Evolutionary conservation across 1,140 invertebrate genomes (phyloP).

Genomic region (Lepidurus apus): DNA sequence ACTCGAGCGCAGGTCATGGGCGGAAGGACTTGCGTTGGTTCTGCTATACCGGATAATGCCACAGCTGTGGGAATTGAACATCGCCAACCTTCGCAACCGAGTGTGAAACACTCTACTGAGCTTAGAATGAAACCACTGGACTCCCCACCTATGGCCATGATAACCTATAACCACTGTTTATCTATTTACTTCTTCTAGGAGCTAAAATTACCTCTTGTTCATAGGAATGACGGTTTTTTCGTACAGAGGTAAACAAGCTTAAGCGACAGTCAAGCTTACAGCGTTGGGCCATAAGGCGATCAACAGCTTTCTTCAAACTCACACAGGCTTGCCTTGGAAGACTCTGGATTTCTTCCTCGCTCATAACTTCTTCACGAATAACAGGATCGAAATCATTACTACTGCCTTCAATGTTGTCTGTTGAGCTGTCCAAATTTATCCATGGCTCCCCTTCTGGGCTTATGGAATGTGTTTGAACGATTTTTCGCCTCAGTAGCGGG

Average conservation of each 20-base stretch:
- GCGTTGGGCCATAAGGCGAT: constrained; percentile 27
- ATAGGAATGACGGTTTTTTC: constrained; percentile 30
- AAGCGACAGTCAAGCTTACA: constrained; percentile 27
- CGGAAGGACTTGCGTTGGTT: constrained; percentile 40
- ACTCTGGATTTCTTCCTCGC: not conserved
- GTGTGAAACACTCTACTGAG: constrained; percentile 42
- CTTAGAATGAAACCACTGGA: constrained; percentile 40
- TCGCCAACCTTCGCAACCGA: constrained; percentile 41
- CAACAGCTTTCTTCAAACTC: constrained; percentile 30
- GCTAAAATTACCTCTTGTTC: constrained; percentile 31
- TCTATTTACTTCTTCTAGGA: not conserved
- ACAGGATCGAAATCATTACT: not conserved
- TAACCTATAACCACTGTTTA: constrained; percentile 36
- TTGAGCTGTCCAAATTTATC: constrained; percentile 3
- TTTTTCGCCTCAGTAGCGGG: not conserved
- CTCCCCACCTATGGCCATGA: constrained; percentile 41
- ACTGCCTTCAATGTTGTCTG: not conserved
- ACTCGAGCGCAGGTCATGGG: constrained; percentile 40
- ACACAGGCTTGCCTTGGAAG: constrained; percentile 21
- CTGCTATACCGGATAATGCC: constrained; percentile 30
- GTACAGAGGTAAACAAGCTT: not conserved
- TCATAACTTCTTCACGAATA: not conserved
- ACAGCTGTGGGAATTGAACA: constrained; percentile 39
- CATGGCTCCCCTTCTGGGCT: not conserved
- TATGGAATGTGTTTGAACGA: not conserved